phyloP scores from a whole-genome alignment of 2,888 invertebrate genomes.

The Didymodactylos carnosus region DNA sequence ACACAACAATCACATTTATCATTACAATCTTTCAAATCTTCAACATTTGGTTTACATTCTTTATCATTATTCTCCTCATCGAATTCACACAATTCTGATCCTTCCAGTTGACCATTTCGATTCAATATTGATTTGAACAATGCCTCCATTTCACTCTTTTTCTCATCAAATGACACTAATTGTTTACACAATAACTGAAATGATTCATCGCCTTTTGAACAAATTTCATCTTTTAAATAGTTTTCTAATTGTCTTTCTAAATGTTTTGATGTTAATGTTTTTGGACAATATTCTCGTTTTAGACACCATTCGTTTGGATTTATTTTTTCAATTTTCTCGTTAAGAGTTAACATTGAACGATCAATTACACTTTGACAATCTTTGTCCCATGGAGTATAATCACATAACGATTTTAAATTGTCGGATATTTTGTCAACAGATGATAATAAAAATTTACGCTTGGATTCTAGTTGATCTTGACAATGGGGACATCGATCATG shows the following conservation, averaged over 20 bases:
- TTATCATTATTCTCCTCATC: too few species aligned
- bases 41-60: neutral
- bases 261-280: too few species aligned
- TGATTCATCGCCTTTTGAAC: neutral
- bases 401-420: neutral
- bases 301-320: too few species aligned
- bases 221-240: neutral
- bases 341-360: neutral
- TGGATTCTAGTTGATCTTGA: neutral
- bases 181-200: neutral
- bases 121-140: neutral
- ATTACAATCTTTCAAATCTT: neutral
- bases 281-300: too few species aligned
- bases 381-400: neutral
- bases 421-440: neutral
- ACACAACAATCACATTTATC: neutral
- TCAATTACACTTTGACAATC: neutral
- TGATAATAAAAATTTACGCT: neutral
- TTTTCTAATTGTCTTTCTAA: too few species aligned
- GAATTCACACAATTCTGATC: neutral
- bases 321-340: neutral
- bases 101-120: neutral
- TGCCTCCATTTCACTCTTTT: neutral
- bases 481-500: neutral
- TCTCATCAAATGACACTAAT: neutral